Conservation (phyloP, 1,140 invertebrate species). For the Drosophila grimshawi region DNA sequence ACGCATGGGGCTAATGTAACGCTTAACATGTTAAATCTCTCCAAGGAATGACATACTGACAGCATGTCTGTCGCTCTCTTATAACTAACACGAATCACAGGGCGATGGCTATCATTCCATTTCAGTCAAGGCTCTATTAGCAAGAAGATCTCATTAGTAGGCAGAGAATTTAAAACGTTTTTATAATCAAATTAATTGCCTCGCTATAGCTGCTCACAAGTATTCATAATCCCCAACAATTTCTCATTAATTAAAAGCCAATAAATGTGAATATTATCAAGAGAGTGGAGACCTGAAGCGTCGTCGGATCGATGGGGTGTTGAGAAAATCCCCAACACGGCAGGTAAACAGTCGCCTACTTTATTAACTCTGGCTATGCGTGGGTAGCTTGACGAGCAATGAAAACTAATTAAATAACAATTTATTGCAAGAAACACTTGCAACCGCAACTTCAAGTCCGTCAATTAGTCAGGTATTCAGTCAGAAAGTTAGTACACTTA, state of each 20-base stretch:
- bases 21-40: neutral
- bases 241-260: conserved; percentile 78
- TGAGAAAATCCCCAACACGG: neutral
- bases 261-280: conserved; percentile 70
- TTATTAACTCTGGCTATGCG: conserved; percentile 42
- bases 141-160: conserved; percentile 22
- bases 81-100: neutral
- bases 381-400: conserved; percentile 64
- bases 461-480: conserved; percentile 8
- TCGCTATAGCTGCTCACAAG: conserved; percentile 60
- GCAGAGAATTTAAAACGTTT: conserved; percentile 51
- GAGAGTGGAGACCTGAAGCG: neutral
- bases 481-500: neutral
- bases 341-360: conserved; percentile 54
- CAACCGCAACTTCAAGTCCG: conserved; percentile 6
- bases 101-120: neutral
- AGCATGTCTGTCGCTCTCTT: neutral
- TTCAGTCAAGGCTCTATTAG: neutral
- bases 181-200: conserved; percentile 75
- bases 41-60: conserved; percentile 1
- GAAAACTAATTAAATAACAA: conserved; percentile 78
- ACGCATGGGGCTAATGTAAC: neutral
- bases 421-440: conserved; percentile 57
- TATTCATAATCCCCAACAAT: conserved; percentile 75
- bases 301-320: neutral